phyloP scores from a whole-genome alignment of 2,888 invertebrate species.

The Norana najaformis region DNA sequence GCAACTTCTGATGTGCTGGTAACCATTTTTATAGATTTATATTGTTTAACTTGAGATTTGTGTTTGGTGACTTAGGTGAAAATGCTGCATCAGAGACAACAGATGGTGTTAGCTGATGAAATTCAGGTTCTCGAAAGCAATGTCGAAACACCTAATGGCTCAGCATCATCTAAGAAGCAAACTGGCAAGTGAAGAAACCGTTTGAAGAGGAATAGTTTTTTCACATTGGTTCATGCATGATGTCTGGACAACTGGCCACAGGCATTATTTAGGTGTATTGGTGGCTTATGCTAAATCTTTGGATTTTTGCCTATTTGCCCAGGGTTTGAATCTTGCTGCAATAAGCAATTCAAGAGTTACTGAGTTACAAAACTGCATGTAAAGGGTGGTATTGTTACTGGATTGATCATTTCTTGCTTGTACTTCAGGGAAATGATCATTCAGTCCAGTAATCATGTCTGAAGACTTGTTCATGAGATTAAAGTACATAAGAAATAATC shows the following conservation, averaged over 20 bases:
- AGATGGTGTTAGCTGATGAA: slow-evolving; percentile 14
- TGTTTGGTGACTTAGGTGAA: not conserved
- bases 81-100: not conserved
- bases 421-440: no score
- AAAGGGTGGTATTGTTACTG: not conserved
- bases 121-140: slow-evolving; percentile 17
- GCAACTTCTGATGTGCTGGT: no score
- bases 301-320: not conserved
- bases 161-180: slow-evolving; percentile 8
- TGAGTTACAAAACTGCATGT: not conserved
- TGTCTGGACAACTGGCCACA: not conserved
- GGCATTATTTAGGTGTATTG: not conserved
- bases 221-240: not conserved
- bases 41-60: not conserved
- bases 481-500: not conserved
- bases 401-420: no score
- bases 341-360: not conserved
- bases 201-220: not conserved
- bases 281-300: no score
- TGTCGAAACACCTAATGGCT: not conserved
- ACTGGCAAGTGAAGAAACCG: not conserved
- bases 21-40: not conserved
- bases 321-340: not conserved
- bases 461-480: no score
- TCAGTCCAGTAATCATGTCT: not conserved